Conservation (phyloP, 2,797 vertebrate species). For the Limnodromus scolopaceus region DNA sequence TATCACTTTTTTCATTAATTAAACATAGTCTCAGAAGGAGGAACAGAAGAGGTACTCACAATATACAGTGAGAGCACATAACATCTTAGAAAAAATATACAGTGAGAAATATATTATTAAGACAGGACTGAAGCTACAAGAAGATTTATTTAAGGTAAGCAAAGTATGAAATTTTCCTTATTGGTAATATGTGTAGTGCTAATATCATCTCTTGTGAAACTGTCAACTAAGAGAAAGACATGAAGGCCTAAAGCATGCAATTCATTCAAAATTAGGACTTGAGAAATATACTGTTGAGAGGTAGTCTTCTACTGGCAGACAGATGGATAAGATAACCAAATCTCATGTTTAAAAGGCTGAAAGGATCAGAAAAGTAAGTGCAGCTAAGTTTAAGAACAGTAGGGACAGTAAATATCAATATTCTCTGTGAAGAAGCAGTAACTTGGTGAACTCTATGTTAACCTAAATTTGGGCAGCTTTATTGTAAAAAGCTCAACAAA, state of each 20-base stretch:
- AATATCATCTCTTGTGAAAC: not conserved
- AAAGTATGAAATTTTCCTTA: not conserved
- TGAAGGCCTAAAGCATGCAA: not conserved
- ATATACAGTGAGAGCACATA: not conserved
- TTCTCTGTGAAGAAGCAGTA: not conserved
- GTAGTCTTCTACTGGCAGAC: not conserved
- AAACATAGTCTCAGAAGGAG: not conserved
- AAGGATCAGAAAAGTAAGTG: not conserved
- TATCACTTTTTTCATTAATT: not conserved
- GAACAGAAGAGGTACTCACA: not conserved
- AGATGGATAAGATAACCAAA: not conserved
- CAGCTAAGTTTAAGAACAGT: not conserved
- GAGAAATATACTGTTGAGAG: not conserved
- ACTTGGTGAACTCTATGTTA: not conserved
- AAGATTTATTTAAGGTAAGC: not conserved
- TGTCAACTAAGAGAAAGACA: not conserved
- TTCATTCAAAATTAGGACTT: not conserved
- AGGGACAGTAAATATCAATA: not conserved
- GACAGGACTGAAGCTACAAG: not conserved
- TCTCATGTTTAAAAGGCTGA: too few relatives aligned
- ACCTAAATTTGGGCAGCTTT: not conserved
- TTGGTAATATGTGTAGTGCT: not conserved
- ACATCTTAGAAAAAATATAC: not conserved
- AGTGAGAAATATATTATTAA: not conserved
- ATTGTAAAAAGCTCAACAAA: not conserved